These are phyloP conservation scores for Ia io DNA, from an alignment of 2,113 vertebrate species.

Conservation along the genomic window DNA sequence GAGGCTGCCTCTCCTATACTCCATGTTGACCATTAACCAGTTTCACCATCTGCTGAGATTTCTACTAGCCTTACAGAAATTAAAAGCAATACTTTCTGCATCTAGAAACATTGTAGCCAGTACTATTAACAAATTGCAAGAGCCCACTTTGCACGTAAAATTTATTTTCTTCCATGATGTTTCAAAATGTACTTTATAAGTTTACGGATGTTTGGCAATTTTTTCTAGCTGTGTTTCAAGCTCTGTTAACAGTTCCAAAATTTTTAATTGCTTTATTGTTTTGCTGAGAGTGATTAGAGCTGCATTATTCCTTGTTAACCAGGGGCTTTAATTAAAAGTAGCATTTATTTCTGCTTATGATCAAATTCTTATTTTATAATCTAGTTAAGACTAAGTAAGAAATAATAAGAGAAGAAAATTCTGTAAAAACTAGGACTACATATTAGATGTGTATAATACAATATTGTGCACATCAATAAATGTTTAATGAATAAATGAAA, in stretches of 20 bases:
- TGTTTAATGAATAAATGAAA: not conserved
- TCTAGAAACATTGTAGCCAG: not conserved
- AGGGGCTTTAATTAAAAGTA: conserved; percentile 12
- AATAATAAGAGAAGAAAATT: not conserved
- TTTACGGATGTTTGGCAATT: not conserved
- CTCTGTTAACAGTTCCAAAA: not conserved
- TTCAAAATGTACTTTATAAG: not conserved
- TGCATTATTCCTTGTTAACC: conserved; percentile 8
- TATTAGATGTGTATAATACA: not conserved
- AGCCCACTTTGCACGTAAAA: not conserved
- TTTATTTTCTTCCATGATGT: not conserved
- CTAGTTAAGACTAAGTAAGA: conserved; percentile 4
- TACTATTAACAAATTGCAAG: not conserved
- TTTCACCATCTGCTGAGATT: not conserved
- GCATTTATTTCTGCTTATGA: conserved; percentile 32
- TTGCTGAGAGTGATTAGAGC: not conserved
- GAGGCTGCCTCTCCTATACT: not conserved
- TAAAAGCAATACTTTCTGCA: not conserved
- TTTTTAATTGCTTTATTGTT: not conserved
- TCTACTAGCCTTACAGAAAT: not conserved
- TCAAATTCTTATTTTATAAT: not conserved
- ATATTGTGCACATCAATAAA: not conserved
- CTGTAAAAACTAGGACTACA: not conserved
- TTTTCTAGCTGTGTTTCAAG: conserved; percentile 6
- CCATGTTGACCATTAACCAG: not conserved